These are phyloP conservation scores for Strigamia maritima DNA, from an alignment of 2,888 invertebrate species.

Conservation along the genomic window DNA sequence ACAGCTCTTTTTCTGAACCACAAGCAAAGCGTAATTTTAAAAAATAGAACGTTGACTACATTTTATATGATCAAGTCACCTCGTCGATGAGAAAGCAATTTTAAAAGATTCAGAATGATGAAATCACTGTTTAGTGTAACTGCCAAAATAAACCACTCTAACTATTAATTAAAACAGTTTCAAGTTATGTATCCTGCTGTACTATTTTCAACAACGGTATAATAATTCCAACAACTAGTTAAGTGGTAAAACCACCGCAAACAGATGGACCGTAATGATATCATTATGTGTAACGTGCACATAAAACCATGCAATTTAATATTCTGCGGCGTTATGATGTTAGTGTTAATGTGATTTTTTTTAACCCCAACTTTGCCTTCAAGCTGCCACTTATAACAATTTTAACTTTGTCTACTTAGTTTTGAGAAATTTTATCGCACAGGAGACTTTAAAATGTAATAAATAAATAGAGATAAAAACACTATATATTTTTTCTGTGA, in stretches of 20 bases:
- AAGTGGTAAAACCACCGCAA: slow-evolving; percentile 21
- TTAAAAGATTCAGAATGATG: background rate
- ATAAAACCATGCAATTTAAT: slow-evolving; percentile 25
- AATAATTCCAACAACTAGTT: slow-evolving; percentile 26
- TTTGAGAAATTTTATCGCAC: background rate
- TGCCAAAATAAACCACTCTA: background rate
- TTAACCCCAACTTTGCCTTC: background rate
- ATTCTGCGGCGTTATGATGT: slow-evolving; percentile 12
- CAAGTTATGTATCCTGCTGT: background rate
- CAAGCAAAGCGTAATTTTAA: background rate
- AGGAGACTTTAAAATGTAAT: background rate
- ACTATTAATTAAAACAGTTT: background rate
- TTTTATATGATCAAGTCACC: background rate
- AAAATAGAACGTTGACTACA: background rate
- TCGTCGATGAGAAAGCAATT: background rate
- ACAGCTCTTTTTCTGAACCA: background rate
- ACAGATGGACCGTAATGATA: slow-evolving; percentile 26
- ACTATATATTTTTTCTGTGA: background rate
- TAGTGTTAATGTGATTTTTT: slow-evolving; percentile 26
- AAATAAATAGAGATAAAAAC: background rate
- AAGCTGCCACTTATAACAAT: slow-evolving; percentile 1
- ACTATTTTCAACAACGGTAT: background rate
- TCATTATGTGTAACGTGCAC: slow-evolving; percentile 22
- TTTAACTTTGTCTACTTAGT: background rate
- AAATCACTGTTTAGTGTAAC: background rate